Conservation (phyloP, 2,113 vertebrate species). For the Clarias batrachus region DNA sequence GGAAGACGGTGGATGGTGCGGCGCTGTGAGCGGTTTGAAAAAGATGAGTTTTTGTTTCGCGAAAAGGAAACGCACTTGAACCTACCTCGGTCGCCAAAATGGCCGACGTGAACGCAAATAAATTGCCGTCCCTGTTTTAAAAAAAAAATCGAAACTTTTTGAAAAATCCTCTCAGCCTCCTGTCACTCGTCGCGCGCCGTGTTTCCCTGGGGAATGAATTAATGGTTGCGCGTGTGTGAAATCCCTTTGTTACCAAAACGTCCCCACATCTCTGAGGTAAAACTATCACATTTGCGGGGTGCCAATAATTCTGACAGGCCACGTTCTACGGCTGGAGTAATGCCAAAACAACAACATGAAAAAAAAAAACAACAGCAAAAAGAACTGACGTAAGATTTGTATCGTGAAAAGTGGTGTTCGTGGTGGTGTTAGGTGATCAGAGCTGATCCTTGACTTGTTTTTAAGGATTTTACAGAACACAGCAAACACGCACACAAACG, state of each 20-base stretch:
- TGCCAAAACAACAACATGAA: neutral
- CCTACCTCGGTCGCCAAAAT: neutral
- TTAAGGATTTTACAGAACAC: neutral
- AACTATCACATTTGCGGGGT: neutral
- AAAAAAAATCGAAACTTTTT: neutral
- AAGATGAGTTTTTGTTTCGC: neutral
- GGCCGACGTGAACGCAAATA: neutral
- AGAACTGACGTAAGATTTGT: neutral
- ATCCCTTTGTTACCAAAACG: neutral
- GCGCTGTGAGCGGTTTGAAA: neutral
- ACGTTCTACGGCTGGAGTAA: constrained; percentile 21
- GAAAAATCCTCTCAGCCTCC: neutral
- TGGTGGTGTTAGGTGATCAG: neutral
- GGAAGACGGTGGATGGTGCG: neutral
- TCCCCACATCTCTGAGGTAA: neutral
- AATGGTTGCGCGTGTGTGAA: neutral
- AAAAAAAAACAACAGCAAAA: neutral
- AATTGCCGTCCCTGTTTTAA: neutral
- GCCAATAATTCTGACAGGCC: neutral
- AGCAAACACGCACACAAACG: neutral
- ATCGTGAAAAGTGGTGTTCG: constrained; percentile 12
- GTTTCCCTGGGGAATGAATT: neutral
- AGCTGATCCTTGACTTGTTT: neutral
- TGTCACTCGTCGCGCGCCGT: too few species aligned
- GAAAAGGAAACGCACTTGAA: neutral